Conservation (phyloP, 2,797 vertebrate species). For the Pangasius krempfi region DNA sequence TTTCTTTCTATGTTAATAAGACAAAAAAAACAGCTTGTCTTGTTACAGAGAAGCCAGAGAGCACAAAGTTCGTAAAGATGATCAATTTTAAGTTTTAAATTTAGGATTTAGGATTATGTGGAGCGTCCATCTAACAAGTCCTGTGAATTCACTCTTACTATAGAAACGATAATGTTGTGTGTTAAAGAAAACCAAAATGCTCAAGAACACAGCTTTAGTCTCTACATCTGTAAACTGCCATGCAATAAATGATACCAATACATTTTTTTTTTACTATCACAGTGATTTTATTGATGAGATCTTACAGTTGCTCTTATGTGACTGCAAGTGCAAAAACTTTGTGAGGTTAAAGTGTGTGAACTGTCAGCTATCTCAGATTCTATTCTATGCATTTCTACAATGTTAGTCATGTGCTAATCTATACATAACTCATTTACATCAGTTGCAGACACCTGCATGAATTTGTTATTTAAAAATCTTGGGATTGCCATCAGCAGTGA, state of each 20-base stretch:
- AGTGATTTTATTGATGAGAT: constrained; percentile 58
- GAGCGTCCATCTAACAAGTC: background rate
- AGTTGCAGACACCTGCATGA: background rate
- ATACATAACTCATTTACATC: background rate
- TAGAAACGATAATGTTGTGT: background rate
- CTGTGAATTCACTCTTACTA: background rate
- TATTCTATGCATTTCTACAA: background rate
- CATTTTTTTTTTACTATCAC: background rate
- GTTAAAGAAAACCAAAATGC: background rate
- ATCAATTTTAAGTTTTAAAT: no score
- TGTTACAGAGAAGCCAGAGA: background rate
- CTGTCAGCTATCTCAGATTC: background rate
- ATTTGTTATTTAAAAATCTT: constrained; percentile 70
- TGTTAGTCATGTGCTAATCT: background rate
- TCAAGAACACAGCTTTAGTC: background rate
- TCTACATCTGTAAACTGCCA: background rate
- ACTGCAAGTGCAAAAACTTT: constrained; percentile 11
- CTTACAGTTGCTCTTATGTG: constrained; percentile 1
- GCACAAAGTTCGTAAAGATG: background rate
- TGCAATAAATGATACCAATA: background rate
- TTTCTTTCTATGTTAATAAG: background rate
- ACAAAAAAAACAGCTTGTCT: background rate
- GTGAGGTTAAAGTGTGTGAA: background rate
- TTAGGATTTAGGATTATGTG: no score
- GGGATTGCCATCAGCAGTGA: constrained; percentile 67